Evolutionary conservation across 1,140 invertebrate species (phyloP).

Genomic region (Drosophila nasuta): DNA sequence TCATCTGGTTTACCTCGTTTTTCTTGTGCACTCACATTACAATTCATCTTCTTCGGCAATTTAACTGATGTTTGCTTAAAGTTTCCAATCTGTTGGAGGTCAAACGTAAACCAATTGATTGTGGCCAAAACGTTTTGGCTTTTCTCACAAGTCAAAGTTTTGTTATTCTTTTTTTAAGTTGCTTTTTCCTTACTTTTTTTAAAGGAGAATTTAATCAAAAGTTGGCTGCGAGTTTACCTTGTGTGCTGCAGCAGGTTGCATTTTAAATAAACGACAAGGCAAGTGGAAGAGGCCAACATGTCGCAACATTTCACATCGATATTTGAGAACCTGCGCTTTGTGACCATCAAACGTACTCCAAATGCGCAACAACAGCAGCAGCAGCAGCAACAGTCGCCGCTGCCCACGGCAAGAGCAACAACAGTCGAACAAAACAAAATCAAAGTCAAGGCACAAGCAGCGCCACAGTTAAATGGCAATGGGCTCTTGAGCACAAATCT

Average conservation of each 20-base stretch:
- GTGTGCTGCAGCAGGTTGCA: constrained; percentile 56
- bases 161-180: constrained; percentile 20
- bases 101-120: constrained; percentile 33
- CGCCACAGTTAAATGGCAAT: constrained; percentile 68
- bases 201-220: constrained; percentile 76
- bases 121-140: constrained; percentile 15
- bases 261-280: constrained; percentile 62
- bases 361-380: constrained; percentile 64
- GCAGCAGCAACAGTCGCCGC: constrained; percentile 35
- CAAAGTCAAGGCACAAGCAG: constrained; percentile 62
- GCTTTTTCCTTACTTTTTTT: constrained; percentile 28
- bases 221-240: constrained; percentile 60
- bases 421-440: constrained; percentile 62
- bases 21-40: constrained; percentile 1
- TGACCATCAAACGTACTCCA: constrained; percentile 74
- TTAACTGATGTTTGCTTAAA: constrained; percentile 22
- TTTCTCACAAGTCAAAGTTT: constrained; percentile 20
- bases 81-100: constrained; percentile 25
- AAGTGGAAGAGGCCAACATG: constrained; percentile 59
- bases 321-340: constrained; percentile 83
- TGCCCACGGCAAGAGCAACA: constrained; percentile 35
- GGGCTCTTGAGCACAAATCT: constrained; percentile 57
- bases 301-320: constrained; percentile 84
- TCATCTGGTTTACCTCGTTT: background rate
- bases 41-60: background rate